Evolutionary conservation across 2,113 vertebrate species (phyloP).

Genomic region (Thermophis baileyi): DNA sequence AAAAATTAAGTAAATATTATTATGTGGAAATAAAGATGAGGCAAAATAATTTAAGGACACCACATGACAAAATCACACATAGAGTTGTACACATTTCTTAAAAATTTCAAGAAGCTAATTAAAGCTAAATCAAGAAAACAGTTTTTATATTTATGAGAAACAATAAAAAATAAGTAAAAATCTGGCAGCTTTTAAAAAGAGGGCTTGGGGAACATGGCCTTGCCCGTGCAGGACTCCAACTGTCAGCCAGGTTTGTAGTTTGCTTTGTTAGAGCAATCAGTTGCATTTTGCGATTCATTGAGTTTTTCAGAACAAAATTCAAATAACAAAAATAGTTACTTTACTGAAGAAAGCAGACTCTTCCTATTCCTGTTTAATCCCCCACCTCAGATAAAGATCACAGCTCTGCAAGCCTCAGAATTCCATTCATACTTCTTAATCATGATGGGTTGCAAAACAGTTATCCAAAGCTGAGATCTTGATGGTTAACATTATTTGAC

Average conservation of each 20-base stretch:
- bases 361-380: not conserved
- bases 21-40: not conserved
- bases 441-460: not conserved
- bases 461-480: not conserved
- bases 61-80: not conserved
- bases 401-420: not conserved
- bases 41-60: not conserved
- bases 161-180: not conserved
- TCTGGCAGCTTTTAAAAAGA: not conserved
- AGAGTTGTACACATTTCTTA: not conserved
- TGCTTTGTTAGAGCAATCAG: not conserved
- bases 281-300: not conserved
- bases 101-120: not conserved
- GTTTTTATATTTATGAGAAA: not conserved
- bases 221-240: not conserved
- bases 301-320: not conserved
- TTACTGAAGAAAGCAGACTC: not conserved
- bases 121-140: not conserved
- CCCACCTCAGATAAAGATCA: not conserved
- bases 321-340: not conserved
- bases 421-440: slow-evolving; percentile 8
- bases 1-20: not conserved
- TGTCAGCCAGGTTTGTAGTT: too few relatives aligned
- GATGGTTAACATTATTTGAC: not conserved
- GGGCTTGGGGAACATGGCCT: not conserved